Conservation (phyloP, 2,113 vertebrate genomes). For the Anoura caudifer region DNA sequence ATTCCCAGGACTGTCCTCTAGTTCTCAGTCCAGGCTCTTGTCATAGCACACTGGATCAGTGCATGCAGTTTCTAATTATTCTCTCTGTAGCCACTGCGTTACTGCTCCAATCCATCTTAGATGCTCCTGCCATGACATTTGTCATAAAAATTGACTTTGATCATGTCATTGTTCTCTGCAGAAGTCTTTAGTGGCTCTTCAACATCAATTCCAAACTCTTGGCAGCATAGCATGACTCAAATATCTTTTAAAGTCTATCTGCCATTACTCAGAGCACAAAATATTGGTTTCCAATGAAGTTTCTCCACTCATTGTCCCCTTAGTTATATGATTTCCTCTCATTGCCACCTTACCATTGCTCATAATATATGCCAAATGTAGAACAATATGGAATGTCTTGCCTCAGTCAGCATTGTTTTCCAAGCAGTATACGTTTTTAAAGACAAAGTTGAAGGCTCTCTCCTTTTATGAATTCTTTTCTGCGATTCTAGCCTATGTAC, state of each 20-base stretch:
- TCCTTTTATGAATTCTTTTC: neutral
- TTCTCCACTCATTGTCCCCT: neutral
- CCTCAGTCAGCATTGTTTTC: neutral
- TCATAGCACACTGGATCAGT: neutral
- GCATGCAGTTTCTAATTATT: neutral
- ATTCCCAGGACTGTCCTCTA: neutral
- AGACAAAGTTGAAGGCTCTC: neutral
- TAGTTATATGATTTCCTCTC: neutral
- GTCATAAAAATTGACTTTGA: neutral
- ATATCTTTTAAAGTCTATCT: neutral
- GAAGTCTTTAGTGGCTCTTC: neutral
- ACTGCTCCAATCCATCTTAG: neutral
- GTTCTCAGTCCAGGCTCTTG: neutral
- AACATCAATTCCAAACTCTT: neutral
- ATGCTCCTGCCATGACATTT: neutral
- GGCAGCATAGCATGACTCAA: neutral
- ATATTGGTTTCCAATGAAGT: neutral
- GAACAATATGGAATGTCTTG: neutral
- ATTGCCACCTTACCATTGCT: neutral
- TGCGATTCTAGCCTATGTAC: neutral
- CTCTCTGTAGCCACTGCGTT: neutral
- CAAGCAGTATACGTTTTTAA: neutral
- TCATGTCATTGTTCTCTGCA: neutral
- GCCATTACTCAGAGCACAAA: neutral
- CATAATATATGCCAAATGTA: neutral